Conservation (phyloP, 1,140 invertebrate genomes). For the Drosophila quadrilineata region DNA sequence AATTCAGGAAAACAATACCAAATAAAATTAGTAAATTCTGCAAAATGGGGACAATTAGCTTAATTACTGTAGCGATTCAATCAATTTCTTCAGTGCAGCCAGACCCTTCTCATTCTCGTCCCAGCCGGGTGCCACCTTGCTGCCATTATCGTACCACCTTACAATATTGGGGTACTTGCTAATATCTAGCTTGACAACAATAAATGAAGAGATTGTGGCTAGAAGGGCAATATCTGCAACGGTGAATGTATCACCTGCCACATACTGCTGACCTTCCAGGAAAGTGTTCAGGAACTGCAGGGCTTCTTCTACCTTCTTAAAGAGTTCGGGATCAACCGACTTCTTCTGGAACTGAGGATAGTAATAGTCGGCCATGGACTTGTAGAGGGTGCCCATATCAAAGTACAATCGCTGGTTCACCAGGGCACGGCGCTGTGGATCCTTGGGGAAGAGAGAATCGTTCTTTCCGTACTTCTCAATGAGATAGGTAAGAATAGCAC, state of each 20-base stretch:
- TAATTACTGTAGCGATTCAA: too few species aligned
- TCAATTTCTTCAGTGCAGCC: neutral
- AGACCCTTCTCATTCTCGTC: constrained; percentile 26
- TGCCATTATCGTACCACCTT: constrained; percentile 41
- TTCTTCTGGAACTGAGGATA: constrained; percentile 40
- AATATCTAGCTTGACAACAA: constrained; percentile 22
- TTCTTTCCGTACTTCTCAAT: constrained; percentile 73
- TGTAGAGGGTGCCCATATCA: constrained; percentile 81
- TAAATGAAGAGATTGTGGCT: constrained; percentile 37
- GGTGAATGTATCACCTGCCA: constrained; percentile 41
- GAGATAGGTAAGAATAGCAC: constrained; percentile 61
- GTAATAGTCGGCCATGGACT: constrained; percentile 77
- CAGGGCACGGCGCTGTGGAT: constrained; percentile 82
- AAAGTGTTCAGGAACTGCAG: constrained; percentile 37
- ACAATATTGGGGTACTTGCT: constrained; percentile 42
- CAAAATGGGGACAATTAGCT: too few species aligned
- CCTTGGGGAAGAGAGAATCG: constrained; percentile 83
- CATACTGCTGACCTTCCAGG: constrained; percentile 36
- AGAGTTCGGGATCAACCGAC: constrained; percentile 7
- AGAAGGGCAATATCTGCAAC: constrained; percentile 49
- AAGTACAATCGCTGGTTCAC: constrained; percentile 84
- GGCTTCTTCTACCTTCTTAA: constrained; percentile 32
- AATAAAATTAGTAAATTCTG: too few species aligned
- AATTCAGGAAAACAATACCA: too few species aligned
- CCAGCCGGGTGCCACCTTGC: constrained; percentile 49